These are phyloP conservation scores for Oasisia sp. DNA, from an alignment of 2,888 invertebrate species.

Conservation along the genomic window DNA sequence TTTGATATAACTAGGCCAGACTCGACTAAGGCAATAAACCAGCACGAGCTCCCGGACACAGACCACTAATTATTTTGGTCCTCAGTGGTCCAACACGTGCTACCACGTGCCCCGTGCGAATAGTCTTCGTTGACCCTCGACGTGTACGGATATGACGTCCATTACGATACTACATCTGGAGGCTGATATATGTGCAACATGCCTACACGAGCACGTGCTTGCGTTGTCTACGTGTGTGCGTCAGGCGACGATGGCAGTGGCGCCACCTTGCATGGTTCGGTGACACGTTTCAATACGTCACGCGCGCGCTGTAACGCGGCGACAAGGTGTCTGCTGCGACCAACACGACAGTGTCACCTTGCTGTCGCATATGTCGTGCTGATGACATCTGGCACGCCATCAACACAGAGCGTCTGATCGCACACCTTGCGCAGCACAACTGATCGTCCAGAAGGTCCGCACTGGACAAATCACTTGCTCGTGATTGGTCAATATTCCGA, in stretches of 20 bases:
- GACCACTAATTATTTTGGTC: background rate
- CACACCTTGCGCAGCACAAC: background rate
- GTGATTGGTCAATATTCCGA: constrained; percentile 6
- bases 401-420: background rate
- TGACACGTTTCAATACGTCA: background rate
- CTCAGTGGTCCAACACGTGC: background rate
- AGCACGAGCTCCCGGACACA: background rate
- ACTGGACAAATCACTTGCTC: background rate
- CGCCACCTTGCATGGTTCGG: background rate
- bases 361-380: background rate
- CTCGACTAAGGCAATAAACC: background rate
- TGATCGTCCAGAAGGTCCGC: background rate
- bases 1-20: background rate
- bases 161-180: background rate
- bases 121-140: background rate
- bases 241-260: background rate
- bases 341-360: background rate
- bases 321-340: background rate
- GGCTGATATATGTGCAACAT: background rate
- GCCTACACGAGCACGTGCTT: background rate
- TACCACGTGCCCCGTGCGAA: background rate
- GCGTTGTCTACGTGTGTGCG: background rate
- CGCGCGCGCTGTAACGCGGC: background rate
- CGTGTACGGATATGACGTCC: background rate
- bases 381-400: background rate